Base-by-base conservation (phyloP, 2,888 invertebrate species). In the Muscina levida region DNA sequence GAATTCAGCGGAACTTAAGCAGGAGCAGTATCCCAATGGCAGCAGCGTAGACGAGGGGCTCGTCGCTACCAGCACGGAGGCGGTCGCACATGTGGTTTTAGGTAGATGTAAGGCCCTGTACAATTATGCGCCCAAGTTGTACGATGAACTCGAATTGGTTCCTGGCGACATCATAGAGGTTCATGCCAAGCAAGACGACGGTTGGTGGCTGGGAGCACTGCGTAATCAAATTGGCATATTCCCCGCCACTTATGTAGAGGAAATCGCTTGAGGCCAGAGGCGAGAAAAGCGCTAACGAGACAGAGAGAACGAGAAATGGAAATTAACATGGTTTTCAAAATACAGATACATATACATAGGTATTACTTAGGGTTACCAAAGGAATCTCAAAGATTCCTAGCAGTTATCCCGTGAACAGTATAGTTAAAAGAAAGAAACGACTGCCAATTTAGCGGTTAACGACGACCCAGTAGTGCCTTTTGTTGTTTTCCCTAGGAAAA, bases 161-260 rank as follows among this genome's bases (percentile, higher is more conserved):
- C 93, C 94, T 89, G 95, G 97, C 83, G 97, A 98, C 89, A 91
- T 96, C 62, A 96, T 98, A 85, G 95, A 94, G 85, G 95, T 98
- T 44, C 96, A 96, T 88, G 95, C 95, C 86, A 97, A 97, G 87
- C 97, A 97, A 89, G 95, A 95, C 39, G 97, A 97, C 87, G 97
- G 97, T 44, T 98, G 98, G 98, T 98, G 97, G 97, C 93, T 96
- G 76, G 98, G 97, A 2, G 96, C 97, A 86, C 92, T 97, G 75
- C 94, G 87, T 67, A 87, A 97, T 53, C 93, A 93, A 82, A 94
- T 96, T 81, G 98, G 98, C 26, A 97, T 97, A 85, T 98, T 98
- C 87, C 98, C 98, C 0, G 97, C 97, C 0, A 97, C 97, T 0
- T 98, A 98, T 88, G 97, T 98, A 8, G 96, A 97, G 91, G 95